phyloP scores from a whole-genome alignment of 2,113 vertebrate species.

The Phylloscopus trochilus region DNA sequence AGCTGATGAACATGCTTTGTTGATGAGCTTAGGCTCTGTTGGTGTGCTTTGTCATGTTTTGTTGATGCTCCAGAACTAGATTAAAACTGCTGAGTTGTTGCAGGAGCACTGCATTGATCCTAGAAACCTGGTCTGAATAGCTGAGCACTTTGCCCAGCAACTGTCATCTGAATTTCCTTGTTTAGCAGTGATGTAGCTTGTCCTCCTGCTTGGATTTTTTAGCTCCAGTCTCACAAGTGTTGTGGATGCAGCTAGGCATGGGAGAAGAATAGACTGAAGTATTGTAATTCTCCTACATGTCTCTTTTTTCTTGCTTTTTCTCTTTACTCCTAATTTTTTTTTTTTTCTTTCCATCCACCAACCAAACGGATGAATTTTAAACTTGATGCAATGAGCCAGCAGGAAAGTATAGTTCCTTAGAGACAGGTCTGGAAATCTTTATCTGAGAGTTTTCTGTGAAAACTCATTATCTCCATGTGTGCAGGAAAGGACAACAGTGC shows the following conservation, averaged over 20 bases:
- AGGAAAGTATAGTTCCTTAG: not conserved
- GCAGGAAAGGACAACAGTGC: not conserved
- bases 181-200: not conserved
- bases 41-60: not conserved
- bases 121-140: not conserved
- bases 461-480: not conserved
- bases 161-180: not conserved
- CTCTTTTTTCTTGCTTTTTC: not conserved
- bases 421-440: not conserved
- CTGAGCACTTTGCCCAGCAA: fast-evolving
- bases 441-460: not conserved
- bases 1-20: not conserved
- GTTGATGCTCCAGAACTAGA: not conserved
- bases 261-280: not conserved
- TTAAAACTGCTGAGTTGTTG: not conserved
- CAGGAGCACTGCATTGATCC: not conserved
- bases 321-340: not conserved
- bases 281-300: not conserved
- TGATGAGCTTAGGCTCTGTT: not conserved
- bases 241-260: not conserved
- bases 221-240: not conserved
- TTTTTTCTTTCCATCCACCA: not conserved
- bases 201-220: not conserved
- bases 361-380: not conserved
- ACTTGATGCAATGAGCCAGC: not conserved